A percentile compares a stretch with the other conserved stretches of the same genome.
Conservation (phyloP, 2,113 vertebrate genomes). For the Cheirogaleus medius region DNA sequence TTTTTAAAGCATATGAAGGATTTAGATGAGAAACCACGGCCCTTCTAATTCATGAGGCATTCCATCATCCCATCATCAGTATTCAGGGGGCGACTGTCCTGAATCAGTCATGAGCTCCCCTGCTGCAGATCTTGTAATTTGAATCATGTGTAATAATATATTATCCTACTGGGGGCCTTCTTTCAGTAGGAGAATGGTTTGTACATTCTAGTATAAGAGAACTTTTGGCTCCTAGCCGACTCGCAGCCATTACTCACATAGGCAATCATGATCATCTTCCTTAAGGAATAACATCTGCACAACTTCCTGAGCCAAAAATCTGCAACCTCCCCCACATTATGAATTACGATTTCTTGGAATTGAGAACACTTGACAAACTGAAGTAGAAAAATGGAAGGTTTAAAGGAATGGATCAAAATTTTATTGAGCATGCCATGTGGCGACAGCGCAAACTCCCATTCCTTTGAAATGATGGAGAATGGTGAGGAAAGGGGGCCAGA, state of each 20-base stretch:
- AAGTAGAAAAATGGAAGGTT: slow-evolving; percentile 72
- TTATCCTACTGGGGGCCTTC: slow-evolving; percentile 89
- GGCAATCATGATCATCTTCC: slow-evolving; percentile 86
- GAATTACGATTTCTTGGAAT: slow-evolving; percentile 85
- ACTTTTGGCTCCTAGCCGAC: slow-evolving; percentile 85
- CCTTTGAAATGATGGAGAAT: slow-evolving; percentile 14
- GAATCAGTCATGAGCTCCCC: slow-evolving; percentile 87
- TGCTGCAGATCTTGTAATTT: slow-evolving; percentile 90
- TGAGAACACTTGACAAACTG: slow-evolving; percentile 78
- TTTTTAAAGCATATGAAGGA: slow-evolving; percentile 81
- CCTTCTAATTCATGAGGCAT: slow-evolving; percentile 85
- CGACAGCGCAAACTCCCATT: not conserved
- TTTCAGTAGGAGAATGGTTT: slow-evolving; percentile 88
- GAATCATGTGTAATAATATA: slow-evolving; percentile 92
- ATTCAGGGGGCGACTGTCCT: slow-evolving; percentile 86
- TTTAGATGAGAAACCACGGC: slow-evolving; percentile 82
- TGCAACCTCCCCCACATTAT: slow-evolving; percentile 77
- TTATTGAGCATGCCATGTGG: slow-evolving; percentile 71
- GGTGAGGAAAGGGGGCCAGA: not conserved
- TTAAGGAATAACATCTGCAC: slow-evolving; percentile 91
- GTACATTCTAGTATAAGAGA: slow-evolving; percentile 87
- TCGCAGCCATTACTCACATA: slow-evolving; percentile 86
- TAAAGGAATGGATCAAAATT: slow-evolving; percentile 72
- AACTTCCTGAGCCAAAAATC: slow-evolving; percentile 83
- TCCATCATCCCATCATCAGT: slow-evolving; percentile 91